Evolutionary conservation across 2,888 invertebrate species (phyloP).

Genomic region (Cantharis flavilabris): DNA sequence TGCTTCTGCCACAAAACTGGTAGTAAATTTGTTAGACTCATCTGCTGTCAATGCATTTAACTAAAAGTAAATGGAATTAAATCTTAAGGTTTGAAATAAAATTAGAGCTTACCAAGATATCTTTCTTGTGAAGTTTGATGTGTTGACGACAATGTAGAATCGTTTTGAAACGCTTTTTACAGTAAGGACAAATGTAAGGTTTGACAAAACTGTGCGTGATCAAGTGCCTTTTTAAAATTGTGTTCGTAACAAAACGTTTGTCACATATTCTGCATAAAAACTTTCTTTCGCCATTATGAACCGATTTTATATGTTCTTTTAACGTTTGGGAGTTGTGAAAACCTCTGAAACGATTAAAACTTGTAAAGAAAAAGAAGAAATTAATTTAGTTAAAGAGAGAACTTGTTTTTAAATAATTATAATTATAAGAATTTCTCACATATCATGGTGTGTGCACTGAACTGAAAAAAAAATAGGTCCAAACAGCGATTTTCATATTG

Average conservation of each 20-base stretch:
- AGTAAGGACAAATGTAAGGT: slow-evolving; percentile 65
- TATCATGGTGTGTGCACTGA: no score
- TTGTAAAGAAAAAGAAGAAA: no score
- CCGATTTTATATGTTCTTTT: slow-evolving; percentile 45
- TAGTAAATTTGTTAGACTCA: no score
- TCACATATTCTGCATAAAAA: slow-evolving; percentile 51
- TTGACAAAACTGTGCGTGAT: slow-evolving; percentile 53
- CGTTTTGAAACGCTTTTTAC: slow-evolving; percentile 64
- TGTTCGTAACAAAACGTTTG: slow-evolving; percentile 50
- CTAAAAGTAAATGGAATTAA: not conserved
- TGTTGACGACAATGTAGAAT: slow-evolving; percentile 66
- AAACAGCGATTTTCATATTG: no score
- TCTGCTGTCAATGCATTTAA: not conserved
- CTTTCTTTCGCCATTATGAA: slow-evolving; percentile 49
- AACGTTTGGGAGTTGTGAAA: slow-evolving; percentile 43
- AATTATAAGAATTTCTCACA: no score
- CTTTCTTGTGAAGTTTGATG: slow-evolving; percentile 19
- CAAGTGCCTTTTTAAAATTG: slow-evolving; percentile 51
- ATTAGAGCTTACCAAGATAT: slow-evolving; percentile 9
- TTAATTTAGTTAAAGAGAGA: no score
- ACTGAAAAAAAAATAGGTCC: no score
- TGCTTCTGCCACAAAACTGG: slow-evolving; percentile 24
- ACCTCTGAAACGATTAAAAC: slow-evolving; percentile 35
- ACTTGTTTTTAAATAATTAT: no score
- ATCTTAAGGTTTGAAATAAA: not conserved